These are phyloP conservation scores for Oreochromis tanganicae DNA, from an alignment of 2,113 vertebrate genomes.

Conservation along the genomic window DNA sequence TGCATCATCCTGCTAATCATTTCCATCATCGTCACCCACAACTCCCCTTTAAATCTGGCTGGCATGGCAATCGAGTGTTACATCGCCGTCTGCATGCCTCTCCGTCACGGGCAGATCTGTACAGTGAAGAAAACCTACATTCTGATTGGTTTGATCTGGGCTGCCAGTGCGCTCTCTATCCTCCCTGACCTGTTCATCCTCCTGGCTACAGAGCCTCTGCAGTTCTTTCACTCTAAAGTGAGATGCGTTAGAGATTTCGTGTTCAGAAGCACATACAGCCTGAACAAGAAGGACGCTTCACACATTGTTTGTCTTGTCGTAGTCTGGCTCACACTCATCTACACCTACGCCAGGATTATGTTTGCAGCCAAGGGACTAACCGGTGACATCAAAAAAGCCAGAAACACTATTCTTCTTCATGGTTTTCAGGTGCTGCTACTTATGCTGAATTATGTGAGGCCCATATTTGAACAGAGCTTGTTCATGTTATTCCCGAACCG, in stretches of 20 bases:
- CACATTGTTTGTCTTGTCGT: slow-evolving; percentile 22
- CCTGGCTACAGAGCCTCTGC: slow-evolving; percentile 31
- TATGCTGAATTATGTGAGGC: slow-evolving; percentile 50
- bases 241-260: slow-evolving; percentile 13
- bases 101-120: slow-evolving; percentile 57
- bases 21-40: slow-evolving; percentile 29
- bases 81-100: slow-evolving; percentile 60
- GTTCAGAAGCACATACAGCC: slow-evolving; percentile 21
- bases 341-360: slow-evolving; percentile 54
- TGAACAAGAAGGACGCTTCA: slow-evolving; percentile 26
- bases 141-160: slow-evolving; percentile 58
- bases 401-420: slow-evolving; percentile 64
- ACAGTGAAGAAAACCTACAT: slow-evolving; percentile 44
- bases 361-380: slow-evolving; percentile 23
- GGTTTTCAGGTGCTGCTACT: slow-evolving; percentile 60
- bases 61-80: slow-evolving; percentile 63
- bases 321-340: slow-evolving; percentile 52
- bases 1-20: slow-evolving; percentile 50
- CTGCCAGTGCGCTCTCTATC: neutral
- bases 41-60: slow-evolving; percentile 53
- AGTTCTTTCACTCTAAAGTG: slow-evolving; percentile 34
- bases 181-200: slow-evolving; percentile 55
- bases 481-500: neutral
- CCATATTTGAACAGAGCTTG: neutral
- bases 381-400: slow-evolving; percentile 38